phyloP scores from a whole-genome alignment of 2,113 vertebrate genomes.

The Callipepla californica region DNA sequence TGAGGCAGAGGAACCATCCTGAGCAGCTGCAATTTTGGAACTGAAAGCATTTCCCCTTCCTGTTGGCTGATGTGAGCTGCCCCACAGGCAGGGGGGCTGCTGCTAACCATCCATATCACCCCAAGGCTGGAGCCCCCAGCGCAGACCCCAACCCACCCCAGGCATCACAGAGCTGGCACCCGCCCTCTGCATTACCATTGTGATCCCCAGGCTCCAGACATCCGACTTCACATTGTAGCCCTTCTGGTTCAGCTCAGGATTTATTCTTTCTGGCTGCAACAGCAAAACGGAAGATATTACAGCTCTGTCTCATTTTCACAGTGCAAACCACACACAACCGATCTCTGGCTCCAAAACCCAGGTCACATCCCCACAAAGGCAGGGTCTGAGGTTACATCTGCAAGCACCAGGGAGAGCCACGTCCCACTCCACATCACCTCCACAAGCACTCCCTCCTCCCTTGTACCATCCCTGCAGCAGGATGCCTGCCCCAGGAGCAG shows the following conservation, averaged over 20 bases:
- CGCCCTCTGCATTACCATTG: conserved; percentile 74
- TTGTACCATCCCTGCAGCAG: background rate
- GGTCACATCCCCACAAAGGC: accelerated
- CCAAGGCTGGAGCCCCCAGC: background rate
- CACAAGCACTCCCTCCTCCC: background rate
- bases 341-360: background rate
- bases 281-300: background rate
- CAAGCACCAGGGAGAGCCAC: background rate
- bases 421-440: background rate
- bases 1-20: conserved; percentile 46
- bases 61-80: conserved; percentile 36
- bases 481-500: background rate
- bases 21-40: conserved; percentile 30
- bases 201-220: conserved; percentile 85
- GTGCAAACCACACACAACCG: background rate
- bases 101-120: background rate
- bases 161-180: background rate
- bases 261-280: conserved; percentile 84
- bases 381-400: background rate
- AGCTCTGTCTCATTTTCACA: background rate
- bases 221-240: conserved; percentile 86
- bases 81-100: background rate
- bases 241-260: conserved; percentile 85
- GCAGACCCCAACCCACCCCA: background rate
- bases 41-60: conserved; percentile 64